phyloP scores from a whole-genome alignment of 2,113 vertebrate genomes.

The Colius striatus region DNA sequence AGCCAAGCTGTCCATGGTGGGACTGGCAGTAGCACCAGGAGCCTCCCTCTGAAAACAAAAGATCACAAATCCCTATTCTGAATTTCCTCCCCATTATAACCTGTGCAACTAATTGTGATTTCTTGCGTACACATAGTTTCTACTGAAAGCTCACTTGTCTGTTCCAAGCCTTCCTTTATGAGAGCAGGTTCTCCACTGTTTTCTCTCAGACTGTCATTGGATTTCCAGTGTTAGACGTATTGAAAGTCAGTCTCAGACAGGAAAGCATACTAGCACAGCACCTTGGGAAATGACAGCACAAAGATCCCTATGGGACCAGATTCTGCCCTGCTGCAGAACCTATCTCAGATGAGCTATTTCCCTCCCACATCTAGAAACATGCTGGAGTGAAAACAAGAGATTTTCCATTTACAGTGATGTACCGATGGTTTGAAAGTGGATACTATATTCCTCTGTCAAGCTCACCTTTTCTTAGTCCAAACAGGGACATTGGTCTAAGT shows the following conservation, averaged over 20 bases:
- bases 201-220: not conserved
- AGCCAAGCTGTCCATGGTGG: not conserved
- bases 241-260: not conserved
- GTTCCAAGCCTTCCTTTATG: not conserved
- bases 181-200: not conserved
- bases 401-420: not conserved
- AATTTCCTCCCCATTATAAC: not conserved
- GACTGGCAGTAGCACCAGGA: not conserved
- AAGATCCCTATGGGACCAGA: not conserved
- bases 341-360: not conserved
- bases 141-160: not conserved
- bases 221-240: not conserved
- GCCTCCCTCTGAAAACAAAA: not conserved
- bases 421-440: not conserved
- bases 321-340: not conserved
- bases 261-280: not conserved
- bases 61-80: fast-evolving
- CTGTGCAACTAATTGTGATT: not conserved
- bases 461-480: not conserved
- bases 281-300: not conserved
- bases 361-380: not conserved
- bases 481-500: not conserved
- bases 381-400: not conserved
- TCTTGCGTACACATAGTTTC: not conserved
- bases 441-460: not conserved